A percentile compares a stretch with the other conserved stretches of the same genome.
These are phyloP conservation scores for Drosophila bifasciata DNA, from an alignment of 1,140 invertebrate genomes.

Conservation along the genomic window DNA sequence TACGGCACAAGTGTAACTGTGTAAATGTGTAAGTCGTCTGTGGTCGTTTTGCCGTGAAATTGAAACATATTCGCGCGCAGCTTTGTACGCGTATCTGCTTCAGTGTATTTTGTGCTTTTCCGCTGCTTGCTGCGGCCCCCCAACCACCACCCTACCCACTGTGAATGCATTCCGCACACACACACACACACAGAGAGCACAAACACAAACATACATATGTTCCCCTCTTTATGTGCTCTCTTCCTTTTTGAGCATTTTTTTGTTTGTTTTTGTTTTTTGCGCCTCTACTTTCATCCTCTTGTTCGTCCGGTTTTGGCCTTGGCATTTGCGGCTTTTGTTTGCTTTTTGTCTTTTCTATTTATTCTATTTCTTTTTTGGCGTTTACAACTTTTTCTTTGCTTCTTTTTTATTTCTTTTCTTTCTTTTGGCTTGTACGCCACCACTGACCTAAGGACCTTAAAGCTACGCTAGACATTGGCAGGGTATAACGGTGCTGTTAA, in stretches of 20 bases:
- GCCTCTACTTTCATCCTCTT: constrained; percentile 17
- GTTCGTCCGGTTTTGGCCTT: constrained; percentile 59
- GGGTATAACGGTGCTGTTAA: no score
- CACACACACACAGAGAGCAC: constrained; percentile 33
- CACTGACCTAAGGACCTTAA: constrained; percentile 15
- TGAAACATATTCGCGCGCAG: constrained; percentile 55
- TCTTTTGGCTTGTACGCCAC: not conserved
- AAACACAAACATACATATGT: constrained; percentile 42
- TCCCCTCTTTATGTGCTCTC: constrained; percentile 6
- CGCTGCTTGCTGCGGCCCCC: not conserved
- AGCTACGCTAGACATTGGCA: not conserved
- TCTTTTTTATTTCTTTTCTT: constrained; percentile 5
- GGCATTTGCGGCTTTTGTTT: constrained; percentile 71
- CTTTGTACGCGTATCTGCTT: constrained; percentile 7
- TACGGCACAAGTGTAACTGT: constrained; percentile 7
- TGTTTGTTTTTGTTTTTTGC: no score
- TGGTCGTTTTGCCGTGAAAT: constrained; percentile 44
- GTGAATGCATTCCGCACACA: constrained; percentile 22
- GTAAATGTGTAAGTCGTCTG: constrained; percentile 30
- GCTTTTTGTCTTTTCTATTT: constrained; percentile 13
- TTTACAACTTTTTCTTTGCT: not conserved
- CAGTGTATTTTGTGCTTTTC: constrained; percentile 8
- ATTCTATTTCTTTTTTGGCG: constrained; percentile 5
- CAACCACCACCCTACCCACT: not conserved
- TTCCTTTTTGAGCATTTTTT: not conserved